A percentile compares a stretch with the other conserved stretches of the same genome.
phyloP scores from a whole-genome alignment of 2,797 vertebrate genomes.

The Nyctibius grandis region DNA sequence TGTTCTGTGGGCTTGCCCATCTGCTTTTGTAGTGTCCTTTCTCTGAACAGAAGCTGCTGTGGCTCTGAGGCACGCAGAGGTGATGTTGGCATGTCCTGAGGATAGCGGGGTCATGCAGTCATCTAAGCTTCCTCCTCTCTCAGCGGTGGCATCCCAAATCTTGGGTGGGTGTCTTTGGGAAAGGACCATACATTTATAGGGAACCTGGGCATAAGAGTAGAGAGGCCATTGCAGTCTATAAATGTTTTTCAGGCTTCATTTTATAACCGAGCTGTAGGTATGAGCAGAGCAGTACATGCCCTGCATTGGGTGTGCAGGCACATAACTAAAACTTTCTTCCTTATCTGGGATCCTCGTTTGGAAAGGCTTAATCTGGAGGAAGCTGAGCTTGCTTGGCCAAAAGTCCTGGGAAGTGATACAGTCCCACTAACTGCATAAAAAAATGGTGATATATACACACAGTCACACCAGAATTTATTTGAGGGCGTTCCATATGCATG shows the following conservation, averaged over 20 bases:
- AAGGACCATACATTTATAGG: rapidly evolving
- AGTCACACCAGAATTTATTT: not conserved
- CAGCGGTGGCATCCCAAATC: not conserved
- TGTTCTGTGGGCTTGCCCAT: not conserved
- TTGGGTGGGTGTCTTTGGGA: not conserved
- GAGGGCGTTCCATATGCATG: not conserved
- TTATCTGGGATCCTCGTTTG: not conserved
- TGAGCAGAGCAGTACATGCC: not conserved
- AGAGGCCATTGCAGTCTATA: not conserved
- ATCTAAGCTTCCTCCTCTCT: not conserved
- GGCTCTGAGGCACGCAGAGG: not conserved
- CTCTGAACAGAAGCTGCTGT: not conserved
- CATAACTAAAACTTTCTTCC: not conserved
- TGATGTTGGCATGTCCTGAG: not conserved
- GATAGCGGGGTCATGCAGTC: not conserved
- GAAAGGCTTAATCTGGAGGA: not conserved
- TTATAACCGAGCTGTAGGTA: not conserved
- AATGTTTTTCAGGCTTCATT: not conserved
- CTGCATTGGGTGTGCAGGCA: not conserved
- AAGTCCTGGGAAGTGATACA: not conserved
- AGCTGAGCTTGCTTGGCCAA: not conserved
- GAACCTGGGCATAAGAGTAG: not conserved
- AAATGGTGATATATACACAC: not conserved
- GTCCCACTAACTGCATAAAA: not conserved
- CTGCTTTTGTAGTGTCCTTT: not conserved